phyloP scores from a whole-genome alignment of 35 echinoderm and acorn worm genomes.

The Strongylocentrotus purpuratus region DNA sequence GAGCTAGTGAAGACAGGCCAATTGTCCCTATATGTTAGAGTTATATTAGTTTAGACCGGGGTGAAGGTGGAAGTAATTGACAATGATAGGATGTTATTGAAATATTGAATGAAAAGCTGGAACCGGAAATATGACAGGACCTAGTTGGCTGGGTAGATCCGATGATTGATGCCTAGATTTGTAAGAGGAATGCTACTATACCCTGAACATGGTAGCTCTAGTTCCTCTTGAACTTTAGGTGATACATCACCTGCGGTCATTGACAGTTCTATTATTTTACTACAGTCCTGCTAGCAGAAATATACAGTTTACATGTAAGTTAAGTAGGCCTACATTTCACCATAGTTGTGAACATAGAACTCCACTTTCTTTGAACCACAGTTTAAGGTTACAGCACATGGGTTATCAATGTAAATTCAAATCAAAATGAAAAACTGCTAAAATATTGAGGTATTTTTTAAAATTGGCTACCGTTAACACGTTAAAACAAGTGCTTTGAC shows the following conservation, averaged over 20 bases:
- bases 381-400: neutral
- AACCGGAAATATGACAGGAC: constrained; percentile 9
- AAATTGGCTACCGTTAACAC: too few relatives aligned
- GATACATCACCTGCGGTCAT: neutral
- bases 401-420: neutral
- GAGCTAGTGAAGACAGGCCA: too few relatives aligned
- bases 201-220: neutral
- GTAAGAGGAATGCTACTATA: neutral
- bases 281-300: neutral
- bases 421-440: neutral
- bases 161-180: constrained; percentile 6
- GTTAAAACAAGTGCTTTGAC: too few relatives aligned
- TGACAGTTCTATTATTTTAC: neutral
- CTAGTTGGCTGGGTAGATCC: neutral
- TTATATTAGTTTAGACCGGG: too few relatives aligned
- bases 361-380: neutral
- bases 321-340: too few relatives aligned
- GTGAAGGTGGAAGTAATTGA: neutral
- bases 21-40: too few relatives aligned
- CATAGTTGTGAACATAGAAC: too few relatives aligned
- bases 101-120: neutral
- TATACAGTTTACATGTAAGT: neutral
- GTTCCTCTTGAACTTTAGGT: neutral
- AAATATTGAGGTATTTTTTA: neutral
- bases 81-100: neutral